phyloP scores from a whole-genome alignment of 2,888 invertebrate genomes.

The Ophioninae sp. region DNA sequence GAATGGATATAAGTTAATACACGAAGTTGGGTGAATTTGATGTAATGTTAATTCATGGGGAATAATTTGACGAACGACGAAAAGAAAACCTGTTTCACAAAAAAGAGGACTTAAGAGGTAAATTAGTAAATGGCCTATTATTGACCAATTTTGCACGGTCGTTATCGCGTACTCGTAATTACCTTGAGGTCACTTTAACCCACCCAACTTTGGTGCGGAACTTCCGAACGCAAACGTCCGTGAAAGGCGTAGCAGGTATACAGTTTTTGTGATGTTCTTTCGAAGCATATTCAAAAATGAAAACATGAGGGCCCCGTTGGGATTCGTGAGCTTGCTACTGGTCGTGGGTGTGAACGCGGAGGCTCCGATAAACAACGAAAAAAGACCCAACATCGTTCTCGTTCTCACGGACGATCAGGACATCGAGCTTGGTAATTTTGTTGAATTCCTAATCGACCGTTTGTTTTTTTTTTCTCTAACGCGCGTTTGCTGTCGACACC shows the following conservation, averaged over 20 bases:
- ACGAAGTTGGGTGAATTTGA: neutral
- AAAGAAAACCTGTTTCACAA: no score
- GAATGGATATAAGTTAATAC: neutral
- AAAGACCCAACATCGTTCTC: slow-evolving; percentile 96
- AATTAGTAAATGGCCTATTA: neutral
- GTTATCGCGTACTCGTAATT: neutral
- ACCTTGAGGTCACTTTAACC: neutral
- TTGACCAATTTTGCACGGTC: neutral
- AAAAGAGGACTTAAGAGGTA: neutral
- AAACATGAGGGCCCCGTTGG: slow-evolving; percentile 38
- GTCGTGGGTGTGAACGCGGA: slow-evolving; percentile 70
- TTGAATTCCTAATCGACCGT: neutral
- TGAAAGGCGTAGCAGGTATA: neutral
- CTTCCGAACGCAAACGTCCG: neutral
- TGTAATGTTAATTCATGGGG: no score
- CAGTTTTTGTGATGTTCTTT: neutral
- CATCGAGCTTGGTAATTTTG: slow-evolving; percentile 89
- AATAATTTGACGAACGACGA: no score
- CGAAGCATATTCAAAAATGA: no score
- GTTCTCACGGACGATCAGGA: slow-evolving; percentile 99
- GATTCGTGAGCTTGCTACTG: slow-evolving; percentile 66
- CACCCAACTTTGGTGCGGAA: neutral
- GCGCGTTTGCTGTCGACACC: no score
- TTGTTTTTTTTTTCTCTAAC: no score
- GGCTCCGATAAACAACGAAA: slow-evolving; percentile 81